These are phyloP conservation scores for Masnerella sp. DNA, from an alignment of 2,888 invertebrate genomes.

Conservation along the genomic window DNA sequence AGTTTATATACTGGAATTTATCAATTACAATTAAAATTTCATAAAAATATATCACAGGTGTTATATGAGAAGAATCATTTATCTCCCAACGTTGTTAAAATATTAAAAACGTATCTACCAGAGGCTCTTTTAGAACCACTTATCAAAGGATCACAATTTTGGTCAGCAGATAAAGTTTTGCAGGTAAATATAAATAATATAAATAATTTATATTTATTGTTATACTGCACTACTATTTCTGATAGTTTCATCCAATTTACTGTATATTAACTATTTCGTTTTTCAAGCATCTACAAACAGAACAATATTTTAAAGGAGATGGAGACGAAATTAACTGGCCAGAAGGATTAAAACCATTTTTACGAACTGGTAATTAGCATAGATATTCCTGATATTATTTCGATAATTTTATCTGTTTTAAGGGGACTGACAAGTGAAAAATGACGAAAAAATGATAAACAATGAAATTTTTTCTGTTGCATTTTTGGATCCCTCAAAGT, in stretches of 20 bases:
- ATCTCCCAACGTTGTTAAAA: slow-evolving; percentile 82
- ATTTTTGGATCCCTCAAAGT: not conserved
- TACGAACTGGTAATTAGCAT: slow-evolving; percentile 77
- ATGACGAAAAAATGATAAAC: too few species aligned
- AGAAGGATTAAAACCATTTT: slow-evolving; percentile 83
- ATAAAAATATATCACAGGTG: slow-evolving; percentile 79
- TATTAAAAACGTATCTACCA: slow-evolving; percentile 84
- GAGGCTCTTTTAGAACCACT: slow-evolving; percentile 86
- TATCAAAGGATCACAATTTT: slow-evolving; percentile 84
- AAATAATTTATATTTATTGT: not conserved
- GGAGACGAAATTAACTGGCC: slow-evolving; percentile 81
- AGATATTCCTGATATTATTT: too few species aligned
- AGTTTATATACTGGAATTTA: too few species aligned
- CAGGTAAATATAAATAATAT: slow-evolving; percentile 75
- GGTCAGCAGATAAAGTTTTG: slow-evolving; percentile 87
- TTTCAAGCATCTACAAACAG: slow-evolving; percentile 73
- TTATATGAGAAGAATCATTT: slow-evolving; percentile 85
- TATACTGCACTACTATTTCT: too few species aligned
- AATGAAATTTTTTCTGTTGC: not conserved
- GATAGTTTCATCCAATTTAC: too few species aligned
- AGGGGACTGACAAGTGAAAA: too few species aligned
- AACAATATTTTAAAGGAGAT: slow-evolving; percentile 70
- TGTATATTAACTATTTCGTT: slow-evolving; percentile 32
- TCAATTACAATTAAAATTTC: not conserved
- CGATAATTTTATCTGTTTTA: too few species aligned